Evolutionary conservation across 2,113 vertebrate species (phyloP).

Genomic region (Ranitomeya imitator): DNA sequence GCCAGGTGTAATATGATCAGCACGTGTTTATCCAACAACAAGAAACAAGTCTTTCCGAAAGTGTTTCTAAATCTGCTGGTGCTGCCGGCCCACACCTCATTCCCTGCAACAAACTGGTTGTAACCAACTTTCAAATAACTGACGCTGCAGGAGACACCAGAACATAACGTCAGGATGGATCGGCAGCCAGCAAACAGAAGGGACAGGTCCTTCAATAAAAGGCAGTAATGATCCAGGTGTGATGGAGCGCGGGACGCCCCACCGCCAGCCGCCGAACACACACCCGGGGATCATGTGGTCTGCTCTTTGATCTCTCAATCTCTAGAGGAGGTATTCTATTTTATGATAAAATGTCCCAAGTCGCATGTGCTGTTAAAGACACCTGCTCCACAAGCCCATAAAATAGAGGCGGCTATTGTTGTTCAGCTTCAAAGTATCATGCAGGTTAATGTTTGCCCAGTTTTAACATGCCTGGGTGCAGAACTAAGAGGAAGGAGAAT

Average conservation of each 20-base stretch:
- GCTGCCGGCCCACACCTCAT: not conserved
- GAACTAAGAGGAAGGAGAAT: not conserved
- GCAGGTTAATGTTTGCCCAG: conserved; percentile 54
- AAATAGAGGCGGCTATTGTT: conserved; percentile 34
- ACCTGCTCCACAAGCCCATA: conserved; percentile 28
- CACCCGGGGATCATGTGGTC: not conserved
- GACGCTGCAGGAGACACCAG: not conserved
- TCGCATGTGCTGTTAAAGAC: not conserved
- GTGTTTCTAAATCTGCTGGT: conserved; percentile 23
- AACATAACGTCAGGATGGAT: not conserved
- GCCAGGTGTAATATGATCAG: conserved; percentile 18
- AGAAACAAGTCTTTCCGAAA: conserved; percentile 22
- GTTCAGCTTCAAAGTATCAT: conserved; percentile 41
- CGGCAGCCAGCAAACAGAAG: not conserved
- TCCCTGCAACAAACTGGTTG: not conserved
- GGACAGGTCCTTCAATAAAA: not conserved
- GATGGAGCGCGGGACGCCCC: not conserved
- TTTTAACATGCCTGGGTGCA: conserved; percentile 5
- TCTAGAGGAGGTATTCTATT: not conserved
- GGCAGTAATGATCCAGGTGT: not conserved
- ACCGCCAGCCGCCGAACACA: not conserved
- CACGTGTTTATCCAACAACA: conserved; percentile 34
- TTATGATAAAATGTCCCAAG: not conserved
- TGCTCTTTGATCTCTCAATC: conserved; percentile 33
- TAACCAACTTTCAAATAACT: not conserved